phyloP scores from a whole-genome alignment of 2,888 invertebrate genomes.

The Calameuta filiformis region DNA sequence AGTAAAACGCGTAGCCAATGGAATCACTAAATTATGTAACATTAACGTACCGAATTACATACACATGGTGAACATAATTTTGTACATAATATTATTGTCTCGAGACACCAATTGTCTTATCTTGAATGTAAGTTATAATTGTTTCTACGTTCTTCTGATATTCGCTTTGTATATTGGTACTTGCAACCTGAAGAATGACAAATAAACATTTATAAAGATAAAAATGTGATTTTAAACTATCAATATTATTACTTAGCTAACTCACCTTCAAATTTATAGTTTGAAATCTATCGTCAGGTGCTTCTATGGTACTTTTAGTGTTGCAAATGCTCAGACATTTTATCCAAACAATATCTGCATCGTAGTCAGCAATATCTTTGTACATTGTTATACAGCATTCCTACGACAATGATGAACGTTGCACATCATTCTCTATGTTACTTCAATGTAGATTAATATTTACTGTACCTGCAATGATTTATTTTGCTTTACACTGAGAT shows the following conservation, averaged over 20 bases:
- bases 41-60: conserved; percentile 32
- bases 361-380: conserved; percentile 67
- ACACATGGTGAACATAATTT: conserved; percentile 35
- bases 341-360: conserved; percentile 63
- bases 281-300: conserved; percentile 30
- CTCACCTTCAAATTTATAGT: conserved; percentile 29
- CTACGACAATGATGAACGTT: conserved; percentile 56
- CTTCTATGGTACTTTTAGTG: conserved; percentile 36
- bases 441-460: background rate
- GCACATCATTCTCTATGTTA: background rate
- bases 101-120: conserved; percentile 25
- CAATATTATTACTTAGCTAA: background rate
- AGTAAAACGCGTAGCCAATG: conserved; percentile 10
- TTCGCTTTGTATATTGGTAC: conserved; percentile 33
- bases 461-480: conserved; percentile 71
- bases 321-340: conserved; percentile 58
- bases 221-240: background rate
- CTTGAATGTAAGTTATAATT: conserved; percentile 45
- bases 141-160: conserved; percentile 47
- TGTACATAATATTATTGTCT: conserved; percentile 24
- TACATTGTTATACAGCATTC: conserved; percentile 69
- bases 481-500: conserved; percentile 74
- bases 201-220: conserved; percentile 14
- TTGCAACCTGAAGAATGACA: conserved; percentile 30
- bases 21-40: conserved; percentile 11